Conservation (phyloP, 92 coral and sea anemone species). For the Isaurus tuberculatus region DNA sequence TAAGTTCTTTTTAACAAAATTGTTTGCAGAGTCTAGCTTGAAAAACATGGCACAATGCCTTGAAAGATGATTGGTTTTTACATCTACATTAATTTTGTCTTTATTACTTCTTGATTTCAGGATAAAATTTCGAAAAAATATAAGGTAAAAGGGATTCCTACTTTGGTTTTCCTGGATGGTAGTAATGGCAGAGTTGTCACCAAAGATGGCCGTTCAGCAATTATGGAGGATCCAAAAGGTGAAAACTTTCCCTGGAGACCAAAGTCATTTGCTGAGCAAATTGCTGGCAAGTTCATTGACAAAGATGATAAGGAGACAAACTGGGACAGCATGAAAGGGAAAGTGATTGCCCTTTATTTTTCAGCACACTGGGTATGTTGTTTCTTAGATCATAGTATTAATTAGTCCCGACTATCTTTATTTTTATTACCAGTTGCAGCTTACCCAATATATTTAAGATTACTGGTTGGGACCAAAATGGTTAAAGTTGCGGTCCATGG, state of each 20-base stretch:
- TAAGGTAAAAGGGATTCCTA: conserved; percentile 95
- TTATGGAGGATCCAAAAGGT: conserved; percentile 78
- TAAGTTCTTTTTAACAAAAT: too few relatives aligned
- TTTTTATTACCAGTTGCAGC: too few relatives aligned
- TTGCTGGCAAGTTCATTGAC: conserved; percentile 68
- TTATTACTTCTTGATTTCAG: conserved; percentile 51
- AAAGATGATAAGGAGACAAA: conserved; percentile 60
- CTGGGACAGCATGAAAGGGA: conserved; percentile 78
- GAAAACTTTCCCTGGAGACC: conserved; percentile 90
- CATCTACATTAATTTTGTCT: too few relatives aligned
- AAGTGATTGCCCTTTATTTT: conserved; percentile 87
- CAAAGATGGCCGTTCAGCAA: conserved; percentile 74
- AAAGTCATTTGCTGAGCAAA: conserved; percentile 65
- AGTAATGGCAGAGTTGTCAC: conserved; percentile 82
- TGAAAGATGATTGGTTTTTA: too few relatives aligned
- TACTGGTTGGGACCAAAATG: too few relatives aligned
- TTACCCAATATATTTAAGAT: too few relatives aligned
- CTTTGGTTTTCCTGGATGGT: conserved; percentile 90
- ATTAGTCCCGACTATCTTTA: too few relatives aligned
- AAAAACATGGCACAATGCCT: too few relatives aligned
- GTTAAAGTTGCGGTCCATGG: too few relatives aligned
- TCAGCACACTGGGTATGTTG: conserved; percentile 98
- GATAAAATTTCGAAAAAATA: conserved; percentile 78
- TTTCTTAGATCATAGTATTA: background rate
- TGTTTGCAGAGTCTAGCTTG: too few relatives aligned